phyloP scores from a whole-genome alignment of 2,113 vertebrate species.

The Nesoenas mayeri region DNA sequence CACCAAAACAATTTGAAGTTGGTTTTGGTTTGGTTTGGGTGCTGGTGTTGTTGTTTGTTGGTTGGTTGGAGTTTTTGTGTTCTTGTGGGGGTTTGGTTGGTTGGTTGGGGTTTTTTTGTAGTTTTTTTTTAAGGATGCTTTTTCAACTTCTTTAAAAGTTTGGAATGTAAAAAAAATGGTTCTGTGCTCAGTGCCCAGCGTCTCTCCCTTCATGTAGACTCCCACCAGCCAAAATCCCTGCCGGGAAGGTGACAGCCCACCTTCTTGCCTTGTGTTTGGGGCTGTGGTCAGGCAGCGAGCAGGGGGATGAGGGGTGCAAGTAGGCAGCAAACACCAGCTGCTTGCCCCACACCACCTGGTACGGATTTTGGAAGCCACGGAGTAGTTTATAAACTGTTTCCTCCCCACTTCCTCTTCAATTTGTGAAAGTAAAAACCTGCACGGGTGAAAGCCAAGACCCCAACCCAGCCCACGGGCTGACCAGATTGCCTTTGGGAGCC shows the following conservation, averaged over 20 bases:
- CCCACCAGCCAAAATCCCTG: background rate
- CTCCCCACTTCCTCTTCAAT: background rate
- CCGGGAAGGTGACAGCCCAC: background rate
- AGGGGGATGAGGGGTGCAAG: rapidly evolving
- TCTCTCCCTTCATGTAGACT: background rate
- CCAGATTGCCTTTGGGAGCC: background rate
- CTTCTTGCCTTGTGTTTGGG: background rate
- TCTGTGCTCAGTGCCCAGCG: rapidly evolving
- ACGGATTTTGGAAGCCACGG: background rate
- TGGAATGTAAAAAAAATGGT: background rate
- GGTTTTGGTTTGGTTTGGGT: background rate
- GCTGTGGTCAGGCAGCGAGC: background rate
- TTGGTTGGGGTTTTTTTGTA: background rate
- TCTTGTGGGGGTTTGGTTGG: too few species aligned
- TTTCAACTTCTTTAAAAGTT: background rate
- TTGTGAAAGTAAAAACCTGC: background rate
- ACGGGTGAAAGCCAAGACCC: rapidly evolving
- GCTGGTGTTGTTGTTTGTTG: too few species aligned
- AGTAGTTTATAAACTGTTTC: background rate
- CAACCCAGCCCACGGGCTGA: background rate
- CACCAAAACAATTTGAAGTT: background rate
- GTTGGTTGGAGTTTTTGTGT: too few species aligned
- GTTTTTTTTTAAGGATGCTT: background rate
- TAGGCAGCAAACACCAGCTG: background rate
- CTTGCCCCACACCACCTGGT: background rate